Evolutionary conservation across 2,797 vertebrate genomes (phyloP).

Genomic region (Lepus oiostolus): DNA sequence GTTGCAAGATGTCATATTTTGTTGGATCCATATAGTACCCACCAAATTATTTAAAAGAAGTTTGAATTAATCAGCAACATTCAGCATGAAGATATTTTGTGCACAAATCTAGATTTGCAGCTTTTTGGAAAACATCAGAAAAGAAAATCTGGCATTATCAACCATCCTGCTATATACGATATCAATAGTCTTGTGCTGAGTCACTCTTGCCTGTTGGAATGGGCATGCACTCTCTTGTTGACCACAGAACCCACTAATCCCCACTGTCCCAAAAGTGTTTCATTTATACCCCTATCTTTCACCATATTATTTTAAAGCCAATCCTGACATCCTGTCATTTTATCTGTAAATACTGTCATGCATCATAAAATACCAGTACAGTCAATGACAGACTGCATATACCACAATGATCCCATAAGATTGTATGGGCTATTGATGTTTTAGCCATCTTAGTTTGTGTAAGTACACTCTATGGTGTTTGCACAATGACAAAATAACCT

Average conservation of each 20-base stretch:
- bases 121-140: background rate
- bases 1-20: background rate
- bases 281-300: background rate
- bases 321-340: background rate
- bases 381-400: too few species aligned
- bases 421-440: too few species aligned
- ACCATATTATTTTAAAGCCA: conserved; percentile 26
- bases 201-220: background rate
- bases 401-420: too few species aligned
- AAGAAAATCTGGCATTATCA: background rate
- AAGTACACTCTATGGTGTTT: too few species aligned
- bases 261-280: background rate
- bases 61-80: background rate
- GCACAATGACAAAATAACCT: too few species aligned
- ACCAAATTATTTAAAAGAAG: background rate
- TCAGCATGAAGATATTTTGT: conserved; percentile 29
- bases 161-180: background rate
- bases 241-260: background rate
- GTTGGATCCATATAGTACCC: background rate
- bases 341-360: conserved; percentile 4
- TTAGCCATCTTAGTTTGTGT: too few species aligned
- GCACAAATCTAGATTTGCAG: background rate
- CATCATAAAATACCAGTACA: too few species aligned
- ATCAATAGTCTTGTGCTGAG: background rate
- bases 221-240: too few species aligned